These are phyloP conservation scores for Dione juno DNA, from an alignment of 2,888 invertebrate species.

Conservation along the genomic window DNA sequence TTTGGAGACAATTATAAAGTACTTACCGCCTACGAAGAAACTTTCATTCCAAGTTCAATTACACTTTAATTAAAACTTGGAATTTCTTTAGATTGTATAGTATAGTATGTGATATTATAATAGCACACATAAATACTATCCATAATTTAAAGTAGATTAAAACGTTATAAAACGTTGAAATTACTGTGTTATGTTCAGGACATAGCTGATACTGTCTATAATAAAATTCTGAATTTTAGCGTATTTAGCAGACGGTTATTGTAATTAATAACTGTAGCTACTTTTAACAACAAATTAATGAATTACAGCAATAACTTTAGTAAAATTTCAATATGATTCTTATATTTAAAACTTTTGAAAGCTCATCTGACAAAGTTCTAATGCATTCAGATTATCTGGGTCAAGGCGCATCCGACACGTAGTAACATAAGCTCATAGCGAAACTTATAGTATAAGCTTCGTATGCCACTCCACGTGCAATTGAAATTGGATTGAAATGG, in stretches of 20 bases:
- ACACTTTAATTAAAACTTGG: neutral
- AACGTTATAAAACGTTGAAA: too few relatives aligned
- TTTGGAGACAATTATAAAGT: neutral
- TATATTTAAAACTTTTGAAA: neutral
- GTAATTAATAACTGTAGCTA: too few relatives aligned
- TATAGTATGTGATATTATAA: neutral
- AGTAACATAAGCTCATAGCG: conserved; percentile 23
- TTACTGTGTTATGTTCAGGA: too few relatives aligned
- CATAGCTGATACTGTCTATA: too few relatives aligned
- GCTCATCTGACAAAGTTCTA: neutral
- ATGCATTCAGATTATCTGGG: conserved; percentile 19
- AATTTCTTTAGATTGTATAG: neutral
- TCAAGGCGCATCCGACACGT: conserved; percentile 22
- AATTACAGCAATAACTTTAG: neutral
- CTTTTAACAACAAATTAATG: too few relatives aligned
- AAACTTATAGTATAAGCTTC: conserved; percentile 22
- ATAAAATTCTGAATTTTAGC: too few relatives aligned
- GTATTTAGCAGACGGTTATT: too few relatives aligned
- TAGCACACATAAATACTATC: too few relatives aligned
- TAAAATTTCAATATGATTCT: neutral
- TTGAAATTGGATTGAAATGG: conserved; percentile 13
- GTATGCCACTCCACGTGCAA: neutral
- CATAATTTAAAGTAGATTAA: too few relatives aligned
- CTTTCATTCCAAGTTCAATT: neutral
- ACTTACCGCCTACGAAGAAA: neutral